These are phyloP conservation scores for Chrysoperla carnea DNA, from an alignment of 1,140 invertebrate species.

Conservation along the genomic window DNA sequence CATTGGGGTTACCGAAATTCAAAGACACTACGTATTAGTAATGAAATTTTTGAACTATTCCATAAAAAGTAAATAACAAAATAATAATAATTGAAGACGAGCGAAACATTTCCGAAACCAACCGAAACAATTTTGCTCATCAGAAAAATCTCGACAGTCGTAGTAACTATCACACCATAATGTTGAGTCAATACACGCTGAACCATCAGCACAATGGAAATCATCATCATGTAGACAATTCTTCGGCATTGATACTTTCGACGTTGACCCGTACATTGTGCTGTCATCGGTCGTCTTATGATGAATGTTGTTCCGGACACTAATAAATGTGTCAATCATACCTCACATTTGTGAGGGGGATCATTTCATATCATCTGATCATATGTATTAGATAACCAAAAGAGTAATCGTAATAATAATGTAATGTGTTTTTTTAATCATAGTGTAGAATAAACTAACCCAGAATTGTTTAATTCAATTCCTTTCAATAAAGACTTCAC, in stretches of 20 bases:
- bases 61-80: constrained; percentile 1
- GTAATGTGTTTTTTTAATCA: neutral
- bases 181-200: constrained; percentile 41
- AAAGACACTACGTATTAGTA: no score
- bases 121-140: constrained; percentile 74
- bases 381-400: neutral
- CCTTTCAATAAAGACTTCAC: no score
- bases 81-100: constrained; percentile 10
- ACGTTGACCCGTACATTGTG: constrained; percentile 33
- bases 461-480: no score
- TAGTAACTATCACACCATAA: constrained; percentile 71
- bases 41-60: no score
- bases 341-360: neutral
- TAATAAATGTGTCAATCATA: constrained; percentile 2
- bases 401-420: neutral
- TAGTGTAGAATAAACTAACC: no score
- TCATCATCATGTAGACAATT: constrained; percentile 10
- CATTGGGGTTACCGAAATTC: no score
- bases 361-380: neutral
- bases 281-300: constrained; percentile 12
- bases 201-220: constrained; percentile 40
- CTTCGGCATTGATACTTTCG: constrained; percentile 20
- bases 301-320: constrained; percentile 1
- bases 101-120: constrained; percentile 20
- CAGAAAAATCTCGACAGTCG: constrained; percentile 81